Percentiles rank a stretch among this genome's conserved stretches.
Evolutionary conservation across 1,140 invertebrate species (phyloP).

Genomic region (Orius insidiosus): DNA sequence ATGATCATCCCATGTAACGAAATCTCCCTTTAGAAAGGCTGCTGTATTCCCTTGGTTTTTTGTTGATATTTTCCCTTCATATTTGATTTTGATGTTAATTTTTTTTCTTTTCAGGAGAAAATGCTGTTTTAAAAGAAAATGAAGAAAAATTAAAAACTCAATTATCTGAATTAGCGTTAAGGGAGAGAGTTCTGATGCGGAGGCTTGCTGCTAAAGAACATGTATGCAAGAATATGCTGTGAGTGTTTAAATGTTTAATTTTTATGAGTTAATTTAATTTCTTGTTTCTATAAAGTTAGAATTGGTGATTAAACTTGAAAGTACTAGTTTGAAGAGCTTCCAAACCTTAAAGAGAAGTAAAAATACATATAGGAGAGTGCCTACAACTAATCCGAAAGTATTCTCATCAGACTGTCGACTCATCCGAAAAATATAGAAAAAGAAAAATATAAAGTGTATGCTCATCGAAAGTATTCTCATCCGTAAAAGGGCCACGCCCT

Average conservation of each 20-base stretch:
- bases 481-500: too few relatives aligned
- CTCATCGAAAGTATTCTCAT: too few relatives aligned
- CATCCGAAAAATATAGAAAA: too few relatives aligned
- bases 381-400: too few relatives aligned
- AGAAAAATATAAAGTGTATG: too few relatives aligned
- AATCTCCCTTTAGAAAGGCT: not conserved
- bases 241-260: conserved; percentile 34
- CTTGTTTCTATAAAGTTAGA: too few relatives aligned
- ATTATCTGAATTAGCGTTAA: conserved; percentile 63
- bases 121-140: conserved; percentile 53
- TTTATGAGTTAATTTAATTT: too few relatives aligned
- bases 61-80: not conserved
- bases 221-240: conserved; percentile 87
- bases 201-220: conserved; percentile 86
- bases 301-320: too few relatives aligned
- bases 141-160: conserved; percentile 69
- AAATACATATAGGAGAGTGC: too few relatives aligned
- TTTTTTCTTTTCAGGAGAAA: conserved; percentile 40
- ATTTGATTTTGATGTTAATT: conserved; percentile 2
- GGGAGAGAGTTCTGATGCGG: conserved; percentile 81
- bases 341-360: too few relatives aligned
- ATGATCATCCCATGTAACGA: not conserved
- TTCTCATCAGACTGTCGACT: too few relatives aligned
- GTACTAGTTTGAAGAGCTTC: too few relatives aligned
- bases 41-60: not conserved